Evolutionary conservation across 2,797 vertebrate species (phyloP).

Genomic region (Mus spretus): DNA sequence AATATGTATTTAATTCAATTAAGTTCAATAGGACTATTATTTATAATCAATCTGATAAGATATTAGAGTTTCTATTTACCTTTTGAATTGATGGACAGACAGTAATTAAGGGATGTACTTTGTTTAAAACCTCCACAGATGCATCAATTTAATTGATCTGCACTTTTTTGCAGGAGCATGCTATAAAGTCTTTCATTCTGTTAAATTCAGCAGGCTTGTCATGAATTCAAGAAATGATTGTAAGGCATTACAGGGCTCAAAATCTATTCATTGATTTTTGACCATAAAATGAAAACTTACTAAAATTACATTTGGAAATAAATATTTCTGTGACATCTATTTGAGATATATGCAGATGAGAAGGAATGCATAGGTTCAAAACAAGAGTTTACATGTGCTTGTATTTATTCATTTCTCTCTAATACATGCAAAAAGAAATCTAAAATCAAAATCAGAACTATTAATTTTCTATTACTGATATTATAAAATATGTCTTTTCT

Average conservation of each 20-base stretch:
- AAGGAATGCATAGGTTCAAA: neutral
- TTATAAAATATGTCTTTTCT: neutral
- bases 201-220: slow-evolving; percentile 55
- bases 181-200: slow-evolving; percentile 52
- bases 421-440: neutral
- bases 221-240: slow-evolving; percentile 27
- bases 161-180: neutral
- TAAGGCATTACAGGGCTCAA: slow-evolving; percentile 43
- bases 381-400: neutral
- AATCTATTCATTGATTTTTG: slow-evolving; percentile 34
- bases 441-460: slow-evolving; percentile 18
- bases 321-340: slow-evolving; percentile 28
- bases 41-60: slow-evolving; percentile 19
- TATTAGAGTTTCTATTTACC: slow-evolving; percentile 24
- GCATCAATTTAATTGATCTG: slow-evolving; percentile 24
- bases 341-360: neutral
- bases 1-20: slow-evolving; percentile 43
- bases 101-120: slow-evolving; percentile 9
- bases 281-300: neutral
- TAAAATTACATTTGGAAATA: slow-evolving; percentile 57
- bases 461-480: neutral
- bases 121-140: slow-evolving; percentile 42
- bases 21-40: slow-evolving; percentile 13
- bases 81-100: slow-evolving; percentile 28
- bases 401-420: slow-evolving; percentile 28